Percentiles rank a stretch among this genome's conserved stretches.
These are phyloP conservation scores for Thymelicus sylvestris DNA, from an alignment of 2,888 invertebrate species.

Conservation along the genomic window DNA sequence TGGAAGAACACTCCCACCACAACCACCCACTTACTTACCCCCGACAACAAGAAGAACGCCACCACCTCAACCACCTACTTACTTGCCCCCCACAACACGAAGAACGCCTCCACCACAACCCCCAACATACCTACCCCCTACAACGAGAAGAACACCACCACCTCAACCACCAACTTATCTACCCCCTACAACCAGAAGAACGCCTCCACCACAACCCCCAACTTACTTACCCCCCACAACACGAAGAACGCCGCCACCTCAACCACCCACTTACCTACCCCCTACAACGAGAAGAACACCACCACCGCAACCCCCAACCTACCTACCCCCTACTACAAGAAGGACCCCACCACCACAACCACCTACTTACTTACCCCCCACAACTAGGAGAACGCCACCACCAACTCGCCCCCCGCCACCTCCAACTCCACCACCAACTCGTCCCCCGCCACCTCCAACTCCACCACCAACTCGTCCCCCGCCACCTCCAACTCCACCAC, in stretches of 20 bases:
- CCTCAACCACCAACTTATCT: conserved; percentile 42
- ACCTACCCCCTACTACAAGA: conserved; percentile 40
- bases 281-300: conserved; percentile 39
- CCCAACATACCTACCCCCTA: conserved; percentile 42
- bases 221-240: conserved; percentile 44
- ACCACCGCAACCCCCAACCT: conserved; percentile 42
- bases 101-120: conserved; percentile 41
- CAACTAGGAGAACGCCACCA: too few species aligned
- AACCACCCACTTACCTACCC: conserved; percentile 41
- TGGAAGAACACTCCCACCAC: conserved; percentile 36
- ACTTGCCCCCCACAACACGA: conserved; percentile 40
- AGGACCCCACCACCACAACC: conserved; percentile 33
- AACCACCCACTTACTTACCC: conserved; percentile 41
- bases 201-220: conserved; percentile 43
- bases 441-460: conserved; percentile 36
- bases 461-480: conserved; percentile 38
- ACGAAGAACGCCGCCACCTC: conserved; percentile 39
- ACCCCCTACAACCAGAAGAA: conserved; percentile 38
- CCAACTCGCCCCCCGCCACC: conserved; percentile 39
- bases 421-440: conserved; percentile 39
- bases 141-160: conserved; percentile 39
- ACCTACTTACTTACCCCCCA: too few species aligned
- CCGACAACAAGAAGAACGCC: conserved; percentile 40
- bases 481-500: conserved; percentile 38
- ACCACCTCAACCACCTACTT: conserved; percentile 42